Base-by-base conservation (phyloP, 2,797 vertebrate genomes). In the Rhinophrynus dorsalis region DNA sequence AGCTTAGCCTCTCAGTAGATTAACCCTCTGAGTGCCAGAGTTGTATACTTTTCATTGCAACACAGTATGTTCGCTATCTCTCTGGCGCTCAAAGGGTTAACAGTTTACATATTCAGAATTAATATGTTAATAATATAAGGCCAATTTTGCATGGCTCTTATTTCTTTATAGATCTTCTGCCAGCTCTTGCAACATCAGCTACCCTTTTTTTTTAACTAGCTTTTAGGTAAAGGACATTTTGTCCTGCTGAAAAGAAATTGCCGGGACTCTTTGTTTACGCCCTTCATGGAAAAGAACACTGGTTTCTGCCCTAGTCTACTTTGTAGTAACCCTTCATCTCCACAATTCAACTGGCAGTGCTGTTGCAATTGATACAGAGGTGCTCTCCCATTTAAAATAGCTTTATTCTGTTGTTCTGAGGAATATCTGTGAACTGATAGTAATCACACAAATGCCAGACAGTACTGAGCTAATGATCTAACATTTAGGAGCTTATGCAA, bases 221-320 rank as follows among this genome's bases (percentile, higher is more conserved):
- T 51, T 63, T 64, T 64, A 64, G 47, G 61, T 64, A 64, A 64
- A 47, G 61, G 61, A 64, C 47, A 38, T 64, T 51, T 51, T 64
- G 61, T 51, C 23, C 61, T 27, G 33, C 32, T 24, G 33, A 51
- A 57, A 57, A 57, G 52, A 38, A 51, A 35, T 12, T 38, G 47
- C n/a, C 21, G 7, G 20, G 42, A 23, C 12, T 23, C 33, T 20
- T 13, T n/a, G 30, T 23, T 26, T 21, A 51, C 45, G 45, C 30
- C 60, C 44, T 63, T 24, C 13, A 35, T 48, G 51, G 10, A 24
- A 38, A 37, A 51, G 8, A 38, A 51, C 20, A 64, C 23, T 18
- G 26, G 47, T 24, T 12, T 50, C 30, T 51, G 5, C 15, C 9
- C 10, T 33, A 21, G 51, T 35, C 51, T 35, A 18, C 10, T 55